Conservation (phyloP, 1,140 invertebrate genomes). For the Pseudoatta argentina region DNA sequence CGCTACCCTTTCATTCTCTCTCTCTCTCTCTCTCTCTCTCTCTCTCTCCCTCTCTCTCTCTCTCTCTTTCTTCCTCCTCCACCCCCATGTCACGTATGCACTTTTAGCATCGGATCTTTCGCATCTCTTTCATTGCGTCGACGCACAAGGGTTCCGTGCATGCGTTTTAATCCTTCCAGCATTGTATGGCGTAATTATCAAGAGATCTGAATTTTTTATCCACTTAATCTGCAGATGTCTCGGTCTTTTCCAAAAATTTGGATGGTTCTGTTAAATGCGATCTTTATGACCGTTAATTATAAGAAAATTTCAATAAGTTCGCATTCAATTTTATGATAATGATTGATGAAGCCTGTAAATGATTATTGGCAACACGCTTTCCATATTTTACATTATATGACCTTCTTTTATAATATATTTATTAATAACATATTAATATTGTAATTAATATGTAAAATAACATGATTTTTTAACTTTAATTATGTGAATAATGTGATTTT, state of each 20-base stretch:
- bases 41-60: background rate
- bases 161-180: background rate
- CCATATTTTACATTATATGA: background rate
- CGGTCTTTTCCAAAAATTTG: background rate
- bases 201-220: constrained; percentile 1
- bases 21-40: background rate
- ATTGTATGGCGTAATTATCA: background rate
- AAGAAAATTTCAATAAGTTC: background rate
- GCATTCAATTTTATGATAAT: background rate
- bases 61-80: background rate
- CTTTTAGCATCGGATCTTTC: constrained; percentile 47
- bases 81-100: constrained; percentile 22
- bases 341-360: background rate
- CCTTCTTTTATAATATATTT: background rate
- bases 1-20: background rate
- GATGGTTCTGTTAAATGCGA: background rate
- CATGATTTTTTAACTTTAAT: background rate
- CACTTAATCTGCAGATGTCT: background rate
- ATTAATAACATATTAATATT: background rate
- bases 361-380: background rate
- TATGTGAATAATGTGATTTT: background rate
- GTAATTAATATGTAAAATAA: background rate
- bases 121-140: constrained; percentile 23
- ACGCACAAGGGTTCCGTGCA: background rate
- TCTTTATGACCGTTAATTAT: background rate